Evolutionary conservation across 2,113 vertebrate species (phyloP).

Genomic region (Chloropsis hardwickii): DNA sequence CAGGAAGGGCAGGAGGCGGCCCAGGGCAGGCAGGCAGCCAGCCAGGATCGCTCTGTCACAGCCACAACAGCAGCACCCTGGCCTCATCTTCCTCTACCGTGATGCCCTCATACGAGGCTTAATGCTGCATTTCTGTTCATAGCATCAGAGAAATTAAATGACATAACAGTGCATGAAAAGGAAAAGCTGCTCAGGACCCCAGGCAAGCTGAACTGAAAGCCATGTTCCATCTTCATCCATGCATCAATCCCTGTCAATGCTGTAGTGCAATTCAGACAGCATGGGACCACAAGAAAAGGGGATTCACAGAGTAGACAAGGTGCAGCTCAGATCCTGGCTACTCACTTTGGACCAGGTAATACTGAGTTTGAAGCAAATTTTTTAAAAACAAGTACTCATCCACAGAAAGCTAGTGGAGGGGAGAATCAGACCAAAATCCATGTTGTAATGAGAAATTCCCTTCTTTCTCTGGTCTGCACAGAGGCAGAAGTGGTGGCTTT

Average conservation of each 20-base stretch:
- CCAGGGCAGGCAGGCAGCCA: background rate
- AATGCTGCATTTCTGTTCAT: background rate
- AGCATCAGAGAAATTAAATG: background rate
- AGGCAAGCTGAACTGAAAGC: background rate
- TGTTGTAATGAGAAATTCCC: background rate
- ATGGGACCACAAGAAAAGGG: background rate
- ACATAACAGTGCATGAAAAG: background rate
- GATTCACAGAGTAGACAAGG: background rate
- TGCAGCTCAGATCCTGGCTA: background rate
- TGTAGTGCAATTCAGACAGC: background rate
- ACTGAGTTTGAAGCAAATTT: background rate
- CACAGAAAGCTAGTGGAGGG: background rate
- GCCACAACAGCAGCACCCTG: background rate
- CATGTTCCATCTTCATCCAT: background rate
- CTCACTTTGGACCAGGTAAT: background rate
- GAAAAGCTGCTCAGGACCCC: background rate
- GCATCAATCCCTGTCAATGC: background rate
- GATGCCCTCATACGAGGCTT: background rate
- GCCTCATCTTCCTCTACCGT: background rate
- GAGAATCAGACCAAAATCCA: background rate
- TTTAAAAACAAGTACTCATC: background rate
- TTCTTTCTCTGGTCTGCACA: background rate
- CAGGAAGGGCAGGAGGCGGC: background rate
- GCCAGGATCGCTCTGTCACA: background rate
- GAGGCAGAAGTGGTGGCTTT: background rate